Evolutionary conservation across 2,113 vertebrate genomes (phyloP), one percentile per base, ranked within the genome.

Genomic region (Tachysurus fulvidraco): DNA sequence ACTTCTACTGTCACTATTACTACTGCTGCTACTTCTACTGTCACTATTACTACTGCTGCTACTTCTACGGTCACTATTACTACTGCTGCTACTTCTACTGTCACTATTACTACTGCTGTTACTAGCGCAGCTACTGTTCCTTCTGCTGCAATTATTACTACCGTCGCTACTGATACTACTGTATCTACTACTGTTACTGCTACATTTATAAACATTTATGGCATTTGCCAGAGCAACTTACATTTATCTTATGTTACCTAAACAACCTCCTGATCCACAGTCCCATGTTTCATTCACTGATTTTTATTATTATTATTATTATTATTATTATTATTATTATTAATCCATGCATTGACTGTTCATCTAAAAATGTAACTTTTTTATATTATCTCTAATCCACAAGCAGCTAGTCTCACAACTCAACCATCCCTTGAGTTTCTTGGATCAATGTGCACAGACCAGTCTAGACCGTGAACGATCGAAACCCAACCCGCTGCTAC

Each of bases 391-490:
- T 17, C 25, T 77, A 30, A 62, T 30, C 71, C 21, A 84, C 4
- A 7, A 73, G 67, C 83, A 84, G 30, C 67, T 84, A 50, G 36
- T 52, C n/a, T 23, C 25, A 77, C 36, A 62, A 12, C 59, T 62
- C 59, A 23, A 74, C 17, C n/a, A 21, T 65, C 59, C n/a, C 84
- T 14, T 23, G 74, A 79, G 74, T 16, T 65, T 60, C 60, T 64
- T 23, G 57, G 73, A 52, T 85, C 71, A 60, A 62, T 84, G 54
- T 46, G 36, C 54, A 84, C 36, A 44, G 71, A 57, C 36, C 41
- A 44, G 54, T 85, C 64, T 85, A 85, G 71, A 60, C 71, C 52
- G 36, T 13, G 17, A 55, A 44, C 44, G 25, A 85, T 25, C 52
- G 57, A 52, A 60, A 62, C 71, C 4, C 81, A 76, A 21, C 55